These are phyloP conservation scores for Papilio gigon DNA, from an alignment of 2,888 invertebrate genomes.

Conservation along the genomic window DNA sequence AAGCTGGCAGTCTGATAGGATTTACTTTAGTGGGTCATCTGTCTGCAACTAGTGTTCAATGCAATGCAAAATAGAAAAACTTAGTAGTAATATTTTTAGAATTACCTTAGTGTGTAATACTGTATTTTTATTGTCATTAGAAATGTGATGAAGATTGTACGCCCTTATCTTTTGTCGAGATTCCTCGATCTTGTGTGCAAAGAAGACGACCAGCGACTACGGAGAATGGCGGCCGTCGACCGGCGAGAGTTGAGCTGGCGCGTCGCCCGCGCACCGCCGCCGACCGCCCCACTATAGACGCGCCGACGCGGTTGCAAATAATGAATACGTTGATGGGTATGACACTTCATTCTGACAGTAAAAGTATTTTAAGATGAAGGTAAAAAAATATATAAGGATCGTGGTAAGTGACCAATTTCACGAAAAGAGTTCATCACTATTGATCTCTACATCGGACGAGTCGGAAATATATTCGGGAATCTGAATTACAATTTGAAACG, in stretches of 20 bases:
- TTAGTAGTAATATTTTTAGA: too few species aligned
- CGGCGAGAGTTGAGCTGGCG: constrained; percentile 53
- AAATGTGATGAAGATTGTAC: constrained; percentile 39
- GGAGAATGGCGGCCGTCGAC: constrained; percentile 64
- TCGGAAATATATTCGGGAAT: too few species aligned
- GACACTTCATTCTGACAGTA: not conserved
- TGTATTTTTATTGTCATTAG: not conserved
- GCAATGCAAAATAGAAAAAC: too few species aligned
- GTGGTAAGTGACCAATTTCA: not conserved
- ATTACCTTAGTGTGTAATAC: too few species aligned
- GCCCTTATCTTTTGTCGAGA: not conserved
- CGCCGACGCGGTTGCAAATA: constrained; percentile 65
- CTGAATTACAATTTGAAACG: too few species aligned
- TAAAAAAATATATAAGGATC: not conserved
- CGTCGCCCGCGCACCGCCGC: constrained; percentile 65
- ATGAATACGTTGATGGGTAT: constrained; percentile 73
- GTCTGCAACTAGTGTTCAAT: too few species aligned
- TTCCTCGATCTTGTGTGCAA: not conserved
- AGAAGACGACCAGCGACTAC: constrained; percentile 70
- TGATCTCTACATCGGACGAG: too few species aligned
- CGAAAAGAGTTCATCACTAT: too few species aligned
- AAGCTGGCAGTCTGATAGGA: not conserved
- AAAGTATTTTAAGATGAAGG: constrained; percentile 1
- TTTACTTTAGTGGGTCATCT: not conserved
- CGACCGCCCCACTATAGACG: constrained; percentile 52